Base-by-base conservation (phyloP, 1,140 invertebrate species). In the Nebria ingens region DNA sequence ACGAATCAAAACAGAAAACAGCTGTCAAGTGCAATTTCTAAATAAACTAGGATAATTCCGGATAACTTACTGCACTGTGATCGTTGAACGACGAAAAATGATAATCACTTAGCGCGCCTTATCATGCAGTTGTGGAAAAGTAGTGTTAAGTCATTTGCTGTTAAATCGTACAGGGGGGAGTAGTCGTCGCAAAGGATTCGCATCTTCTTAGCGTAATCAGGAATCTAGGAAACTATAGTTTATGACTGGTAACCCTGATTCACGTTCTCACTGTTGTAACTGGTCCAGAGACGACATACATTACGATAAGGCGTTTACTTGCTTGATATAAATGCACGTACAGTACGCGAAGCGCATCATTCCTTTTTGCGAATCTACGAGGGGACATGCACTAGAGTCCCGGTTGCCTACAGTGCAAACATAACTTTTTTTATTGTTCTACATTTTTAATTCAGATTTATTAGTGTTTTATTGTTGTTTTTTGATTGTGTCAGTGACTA, bases 361-460 rank as follows among this genome's bases (percentile, higher is more conserved):
- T 45, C 40, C 40, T 45, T 45, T 45, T 12, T 45, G 40, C 40
- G 40, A 11, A 45, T 17, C 40, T 17, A 45, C 40, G 15, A 12
- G 15, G 40, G 9, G 40, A 45, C 40, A 17, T 45, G 40, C 40
- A 11, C 9, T 45, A 45, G 9, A 45, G 40, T 45, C 17, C 25
- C 25, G 25, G n/a, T n/a, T n/a, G n/a, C 40, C 6, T 45, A 17
- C 15, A 11, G 9, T 4, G 40, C 40, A 12, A 45, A 17, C 40
- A 11, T 45, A 9, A n/a, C n/a, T n/a, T n/a, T n/a, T n/a, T n/a
- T n/a, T n/a, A n/a, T n/a, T n/a, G n/a, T n/a, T n/a, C n/a, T n/a
- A n/a, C n/a, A n/a, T n/a, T n/a, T n/a, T n/a, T n/a, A 52, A 38
- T 55, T 20, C 21, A 21, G 22, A 50, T 60, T 56, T 58, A 40